Evolutionary conservation across 2,113 vertebrate genomes (phyloP).

Genomic region (Apodemus speciosus): DNA sequence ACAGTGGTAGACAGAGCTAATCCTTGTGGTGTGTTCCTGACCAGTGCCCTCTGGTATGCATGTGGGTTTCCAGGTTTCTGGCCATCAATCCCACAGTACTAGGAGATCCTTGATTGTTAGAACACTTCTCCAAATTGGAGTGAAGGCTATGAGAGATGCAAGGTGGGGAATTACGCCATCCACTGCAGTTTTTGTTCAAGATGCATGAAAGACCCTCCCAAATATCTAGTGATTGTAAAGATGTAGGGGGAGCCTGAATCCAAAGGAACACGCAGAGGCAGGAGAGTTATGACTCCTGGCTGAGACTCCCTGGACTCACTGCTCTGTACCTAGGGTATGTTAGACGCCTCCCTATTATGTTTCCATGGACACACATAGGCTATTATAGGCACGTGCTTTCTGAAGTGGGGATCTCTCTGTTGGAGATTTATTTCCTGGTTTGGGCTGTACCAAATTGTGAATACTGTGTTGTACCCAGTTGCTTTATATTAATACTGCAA

Average conservation of each 20-base stretch:
- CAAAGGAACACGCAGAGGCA: conserved; percentile 15
- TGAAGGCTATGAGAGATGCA: conserved; percentile 36
- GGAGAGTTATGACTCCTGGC: conserved; percentile 64
- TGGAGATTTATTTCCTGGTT: conserved; percentile 71
- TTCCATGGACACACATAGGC: conserved; percentile 64
- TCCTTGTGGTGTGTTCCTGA: conserved; percentile 51
- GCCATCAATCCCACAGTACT: conserved; percentile 62
- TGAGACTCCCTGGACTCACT: conserved; percentile 65
- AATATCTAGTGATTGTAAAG: conserved; percentile 54
- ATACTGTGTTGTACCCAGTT: conserved; percentile 79
- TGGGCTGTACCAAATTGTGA: conserved; percentile 74
- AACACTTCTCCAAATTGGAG: conserved; percentile 48
- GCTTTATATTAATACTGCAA: conserved; percentile 77
- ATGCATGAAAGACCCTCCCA: conserved; percentile 51
- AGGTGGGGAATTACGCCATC: conserved; percentile 24
- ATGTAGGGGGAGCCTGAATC: conserved; percentile 68
- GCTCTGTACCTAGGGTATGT: conserved; percentile 70
- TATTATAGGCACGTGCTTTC: conserved; percentile 70
- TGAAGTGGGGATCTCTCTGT: conserved; percentile 62
- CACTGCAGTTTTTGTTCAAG: conserved; percentile 51
- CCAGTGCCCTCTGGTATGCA: conserved; percentile 38
- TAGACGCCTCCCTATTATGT: conserved; percentile 63
- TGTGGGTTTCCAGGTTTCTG: conserved; percentile 36
- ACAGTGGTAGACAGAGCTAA: conserved; percentile 57
- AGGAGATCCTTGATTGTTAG: conserved; percentile 54